Conservation (phyloP, 35 echinoderm and acorn worm species). For the Stichopus chloronotus region DNA sequence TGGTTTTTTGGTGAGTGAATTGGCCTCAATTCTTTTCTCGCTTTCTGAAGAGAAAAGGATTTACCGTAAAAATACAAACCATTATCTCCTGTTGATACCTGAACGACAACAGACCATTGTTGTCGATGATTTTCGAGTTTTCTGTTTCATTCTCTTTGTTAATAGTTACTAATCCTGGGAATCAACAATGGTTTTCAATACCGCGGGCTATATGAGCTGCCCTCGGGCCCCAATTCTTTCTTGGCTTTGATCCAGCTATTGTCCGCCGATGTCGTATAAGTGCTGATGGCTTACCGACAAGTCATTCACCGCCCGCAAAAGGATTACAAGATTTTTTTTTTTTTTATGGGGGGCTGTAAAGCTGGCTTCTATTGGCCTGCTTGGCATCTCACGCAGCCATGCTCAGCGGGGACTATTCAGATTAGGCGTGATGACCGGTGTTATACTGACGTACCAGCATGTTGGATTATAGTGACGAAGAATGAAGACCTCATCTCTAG, state of each 20-base stretch:
- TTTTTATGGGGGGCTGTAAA: not conserved
- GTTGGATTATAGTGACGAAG: too few species aligned
- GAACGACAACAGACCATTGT: slow-evolving; percentile 19
- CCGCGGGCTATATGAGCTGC: slow-evolving; percentile 24
- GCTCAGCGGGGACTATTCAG: too few species aligned
- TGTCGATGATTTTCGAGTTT: not conserved
- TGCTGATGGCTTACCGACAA: slow-evolving; percentile 6
- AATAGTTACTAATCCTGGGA: not conserved
- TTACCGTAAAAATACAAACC: not conserved
- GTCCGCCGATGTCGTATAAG: slow-evolving; percentile 10
- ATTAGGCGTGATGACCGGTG: too few species aligned
- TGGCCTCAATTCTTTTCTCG: not conserved
- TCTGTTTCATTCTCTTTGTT: slow-evolving; percentile 13
- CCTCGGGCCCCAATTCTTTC: not conserved
- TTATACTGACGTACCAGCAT: too few species aligned
- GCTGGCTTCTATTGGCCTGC: not conserved
- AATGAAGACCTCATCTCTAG: too few species aligned
- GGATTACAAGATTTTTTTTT: not conserved
- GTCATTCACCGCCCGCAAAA: not conserved
- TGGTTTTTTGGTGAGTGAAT: not conserved
- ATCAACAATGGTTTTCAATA: slow-evolving; percentile 23
- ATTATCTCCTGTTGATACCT: slow-evolving; percentile 35
- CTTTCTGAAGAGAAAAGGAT: not conserved
- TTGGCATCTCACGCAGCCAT: too few species aligned
- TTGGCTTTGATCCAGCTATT: slow-evolving; percentile 28